Percentiles rank a stretch among this genome's conserved stretches.
These are phyloP conservation scores for Enteromius thamalakanensis DNA, from an alignment of 2,797 vertebrate genomes.

Conservation along the genomic window DNA sequence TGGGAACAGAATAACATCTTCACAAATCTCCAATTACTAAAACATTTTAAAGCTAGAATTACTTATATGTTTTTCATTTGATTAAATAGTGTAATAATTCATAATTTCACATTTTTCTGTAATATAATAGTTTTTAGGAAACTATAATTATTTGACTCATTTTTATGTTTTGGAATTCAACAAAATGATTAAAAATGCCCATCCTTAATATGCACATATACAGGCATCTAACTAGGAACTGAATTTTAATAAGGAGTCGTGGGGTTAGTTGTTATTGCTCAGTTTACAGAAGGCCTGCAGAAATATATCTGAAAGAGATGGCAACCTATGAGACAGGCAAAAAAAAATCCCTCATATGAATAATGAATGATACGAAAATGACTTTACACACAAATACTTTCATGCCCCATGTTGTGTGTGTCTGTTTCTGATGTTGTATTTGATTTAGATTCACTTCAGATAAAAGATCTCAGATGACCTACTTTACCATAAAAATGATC, in stretches of 20 bases:
- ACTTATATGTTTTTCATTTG: not conserved
- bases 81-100: not conserved
- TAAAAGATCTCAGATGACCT: slow-evolving; percentile 44
- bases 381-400: slow-evolving; percentile 50
- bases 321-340: slow-evolving; percentile 58
- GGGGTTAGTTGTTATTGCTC: slow-evolving; percentile 64
- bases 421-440: slow-evolving; percentile 33
- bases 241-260: slow-evolving; percentile 66
- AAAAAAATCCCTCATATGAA: slow-evolving; percentile 68
- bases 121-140: not conserved
- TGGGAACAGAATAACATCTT: not conserved
- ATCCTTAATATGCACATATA: slow-evolving; percentile 9
- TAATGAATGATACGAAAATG: slow-evolving; percentile 62
- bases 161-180: not conserved
- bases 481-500: slow-evolving; percentile 39
- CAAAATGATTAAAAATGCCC: not conserved
- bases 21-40: not conserved
- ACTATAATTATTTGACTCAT: not conserved
- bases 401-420: slow-evolving; percentile 56
- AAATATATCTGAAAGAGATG: slow-evolving; percentile 65
- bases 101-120: not conserved
- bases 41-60: not conserved
- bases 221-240: slow-evolving; percentile 63
- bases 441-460: not conserved
- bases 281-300: slow-evolving; percentile 60